phyloP scores from a whole-genome alignment of 2,797 vertebrate species.

The Psittacula derbiana region DNA sequence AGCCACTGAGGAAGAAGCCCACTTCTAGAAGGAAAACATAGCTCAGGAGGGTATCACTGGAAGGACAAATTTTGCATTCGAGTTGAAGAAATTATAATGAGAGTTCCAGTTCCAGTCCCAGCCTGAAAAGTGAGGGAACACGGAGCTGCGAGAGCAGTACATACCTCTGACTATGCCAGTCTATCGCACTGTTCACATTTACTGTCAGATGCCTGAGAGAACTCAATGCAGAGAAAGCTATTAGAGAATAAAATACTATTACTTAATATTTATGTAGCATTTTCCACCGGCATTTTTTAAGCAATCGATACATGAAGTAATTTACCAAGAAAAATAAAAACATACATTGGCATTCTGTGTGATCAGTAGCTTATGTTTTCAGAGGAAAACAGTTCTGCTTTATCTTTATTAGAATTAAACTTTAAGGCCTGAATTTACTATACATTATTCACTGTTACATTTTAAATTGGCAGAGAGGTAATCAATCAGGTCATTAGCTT shows the following conservation, averaged over 20 bases:
- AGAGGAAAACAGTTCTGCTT: slow-evolving; percentile 49
- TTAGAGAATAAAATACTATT: not conserved
- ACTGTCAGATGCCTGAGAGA: not conserved
- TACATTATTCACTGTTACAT: slow-evolving; percentile 59
- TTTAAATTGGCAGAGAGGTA: slow-evolving; percentile 54
- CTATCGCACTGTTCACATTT: not conserved
- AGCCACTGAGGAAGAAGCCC: not conserved
- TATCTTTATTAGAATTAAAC: slow-evolving; percentile 67
- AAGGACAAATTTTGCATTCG: not conserved
- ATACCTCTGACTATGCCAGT: not conserved
- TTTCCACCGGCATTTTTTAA: not conserved
- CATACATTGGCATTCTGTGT: not conserved
- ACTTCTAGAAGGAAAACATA: not conserved
- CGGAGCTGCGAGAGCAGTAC: not conserved
- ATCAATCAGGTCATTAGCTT: slow-evolving; percentile 47
- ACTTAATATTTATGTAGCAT: not conserved
- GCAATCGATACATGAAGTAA: not conserved
- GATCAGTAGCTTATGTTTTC: slow-evolving; percentile 28
- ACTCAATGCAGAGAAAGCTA: not conserved
- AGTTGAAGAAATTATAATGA: not conserved
- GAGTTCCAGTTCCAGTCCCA: not conserved
- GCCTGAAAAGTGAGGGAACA: not conserved
- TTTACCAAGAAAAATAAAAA: not conserved
- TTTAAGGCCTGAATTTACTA: slow-evolving; percentile 70
- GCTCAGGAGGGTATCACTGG: not conserved